Conservation (phyloP, 2,797 vertebrate genomes). For the Helarctos malayanus region DNA sequence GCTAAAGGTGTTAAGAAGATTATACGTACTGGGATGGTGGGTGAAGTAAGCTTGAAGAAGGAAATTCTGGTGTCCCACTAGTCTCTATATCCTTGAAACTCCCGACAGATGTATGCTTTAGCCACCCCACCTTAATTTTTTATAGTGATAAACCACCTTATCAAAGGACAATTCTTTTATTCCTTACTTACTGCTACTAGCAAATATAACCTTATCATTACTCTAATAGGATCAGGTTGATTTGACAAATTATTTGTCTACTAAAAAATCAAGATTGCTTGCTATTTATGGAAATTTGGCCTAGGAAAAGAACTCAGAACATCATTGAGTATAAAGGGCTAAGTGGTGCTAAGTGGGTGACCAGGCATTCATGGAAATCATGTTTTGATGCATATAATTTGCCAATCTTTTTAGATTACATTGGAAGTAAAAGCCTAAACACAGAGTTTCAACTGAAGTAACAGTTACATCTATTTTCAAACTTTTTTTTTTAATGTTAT, state of each 20-base stretch:
- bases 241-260: not conserved
- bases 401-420: not conserved
- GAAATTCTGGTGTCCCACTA: accelerated
- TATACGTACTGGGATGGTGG: not conserved
- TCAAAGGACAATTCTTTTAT: not conserved
- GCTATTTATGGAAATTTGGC: not conserved
- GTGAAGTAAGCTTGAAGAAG: not conserved
- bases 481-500: not conserved
- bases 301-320: not conserved
- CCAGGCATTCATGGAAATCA: not conserved
- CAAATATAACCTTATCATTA: not conserved
- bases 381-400: not conserved
- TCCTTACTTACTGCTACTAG: not conserved
- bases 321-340: not conserved
- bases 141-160: not conserved
- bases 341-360: not conserved
- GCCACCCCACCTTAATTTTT: not conserved
- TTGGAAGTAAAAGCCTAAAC: not conserved
- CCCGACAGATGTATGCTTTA: not conserved
- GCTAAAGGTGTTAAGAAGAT: not conserved
- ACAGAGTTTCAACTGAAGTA: not conserved
- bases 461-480: not conserved
- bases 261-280: not conserved
- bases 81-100: not conserved
- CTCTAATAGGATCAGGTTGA: not conserved